phyloP scores from a whole-genome alignment of 2,888 invertebrate species.

The Amphipoea oculea region DNA sequence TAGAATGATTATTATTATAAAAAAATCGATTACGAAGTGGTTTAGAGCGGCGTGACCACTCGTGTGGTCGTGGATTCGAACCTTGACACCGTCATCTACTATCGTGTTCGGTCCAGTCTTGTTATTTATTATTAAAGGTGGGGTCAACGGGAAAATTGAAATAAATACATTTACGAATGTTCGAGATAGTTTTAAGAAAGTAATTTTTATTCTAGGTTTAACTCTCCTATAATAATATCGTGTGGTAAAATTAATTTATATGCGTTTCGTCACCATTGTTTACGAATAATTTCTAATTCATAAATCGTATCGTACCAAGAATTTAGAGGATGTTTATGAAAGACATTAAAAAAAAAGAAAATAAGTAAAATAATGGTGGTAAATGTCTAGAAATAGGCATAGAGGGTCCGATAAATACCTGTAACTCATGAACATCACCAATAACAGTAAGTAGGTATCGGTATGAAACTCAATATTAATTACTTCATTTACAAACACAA shows the following conservation, averaged over 20 bases:
- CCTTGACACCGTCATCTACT: slow-evolving; percentile 68
- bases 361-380: no score
- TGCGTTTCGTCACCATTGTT: neutral
- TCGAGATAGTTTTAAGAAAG: slow-evolving; percentile 5
- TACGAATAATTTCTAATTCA: neutral
- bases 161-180: slow-evolving; percentile 5
- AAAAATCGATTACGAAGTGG: slow-evolving; percentile 37
- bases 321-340: slow-evolving; percentile 6
- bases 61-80: slow-evolving; percentile 60
- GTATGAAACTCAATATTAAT: neutral
- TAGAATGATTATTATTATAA: slow-evolving; percentile 32
- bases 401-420: no score
- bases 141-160: slow-evolving; percentile 33
- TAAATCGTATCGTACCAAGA: neutral
- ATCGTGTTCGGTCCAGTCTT: slow-evolving; percentile 57
- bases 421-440: no score
- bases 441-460: neutral
- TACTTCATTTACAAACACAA: slow-evolving; percentile 1
- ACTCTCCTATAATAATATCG: no score
- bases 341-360: no score
- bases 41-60: slow-evolving; percentile 51
- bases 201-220: neutral
- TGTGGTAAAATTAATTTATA: neutral
- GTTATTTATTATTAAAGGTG: slow-evolving; percentile 44
- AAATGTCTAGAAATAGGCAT: no score